Conservation (phyloP, 2,888 invertebrate genomes). For the Theretra japonica region DNA sequence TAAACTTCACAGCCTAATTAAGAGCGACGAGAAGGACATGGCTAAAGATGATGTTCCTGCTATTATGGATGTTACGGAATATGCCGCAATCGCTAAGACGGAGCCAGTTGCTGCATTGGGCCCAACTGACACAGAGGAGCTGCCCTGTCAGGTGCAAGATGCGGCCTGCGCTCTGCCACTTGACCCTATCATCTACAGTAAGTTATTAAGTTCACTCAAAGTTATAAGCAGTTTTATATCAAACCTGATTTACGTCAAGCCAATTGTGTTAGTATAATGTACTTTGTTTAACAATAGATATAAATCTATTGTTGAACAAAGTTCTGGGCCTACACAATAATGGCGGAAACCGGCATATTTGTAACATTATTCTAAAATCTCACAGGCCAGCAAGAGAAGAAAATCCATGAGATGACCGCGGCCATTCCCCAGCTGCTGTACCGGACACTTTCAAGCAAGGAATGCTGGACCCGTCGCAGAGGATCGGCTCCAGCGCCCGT, state of each 20-base stretch:
- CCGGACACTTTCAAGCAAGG: conserved; percentile 60
- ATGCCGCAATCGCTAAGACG: neutral
- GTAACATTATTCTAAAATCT: conserved; percentile 23
- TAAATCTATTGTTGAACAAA: too few relatives aligned
- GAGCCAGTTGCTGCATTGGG: neutral
- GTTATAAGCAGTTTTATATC: neutral
- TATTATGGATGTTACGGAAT: neutral
- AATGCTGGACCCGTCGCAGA: conserved; percentile 59
- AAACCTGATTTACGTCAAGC: neutral
- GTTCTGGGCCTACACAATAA: too few relatives aligned
- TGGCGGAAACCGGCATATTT: neutral
- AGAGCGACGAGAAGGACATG: neutral
- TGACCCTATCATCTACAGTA: conserved; percentile 55
- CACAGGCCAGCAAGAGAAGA: conserved; percentile 63
- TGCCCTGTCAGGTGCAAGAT: conserved; percentile 8
- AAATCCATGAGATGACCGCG: conserved; percentile 55
- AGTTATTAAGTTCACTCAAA: conserved; percentile 37
- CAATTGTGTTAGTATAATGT: too few relatives aligned
- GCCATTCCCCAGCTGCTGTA: conserved; percentile 59
- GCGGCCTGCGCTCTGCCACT: conserved; percentile 52
- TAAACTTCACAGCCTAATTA: neutral
- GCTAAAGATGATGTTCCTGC: neutral
- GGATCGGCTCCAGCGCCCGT: conserved; percentile 71
- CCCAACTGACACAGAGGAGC: neutral
- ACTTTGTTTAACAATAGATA: too few relatives aligned